phyloP scores from a whole-genome alignment of 2,113 vertebrate species.

The Canis aureus region DNA sequence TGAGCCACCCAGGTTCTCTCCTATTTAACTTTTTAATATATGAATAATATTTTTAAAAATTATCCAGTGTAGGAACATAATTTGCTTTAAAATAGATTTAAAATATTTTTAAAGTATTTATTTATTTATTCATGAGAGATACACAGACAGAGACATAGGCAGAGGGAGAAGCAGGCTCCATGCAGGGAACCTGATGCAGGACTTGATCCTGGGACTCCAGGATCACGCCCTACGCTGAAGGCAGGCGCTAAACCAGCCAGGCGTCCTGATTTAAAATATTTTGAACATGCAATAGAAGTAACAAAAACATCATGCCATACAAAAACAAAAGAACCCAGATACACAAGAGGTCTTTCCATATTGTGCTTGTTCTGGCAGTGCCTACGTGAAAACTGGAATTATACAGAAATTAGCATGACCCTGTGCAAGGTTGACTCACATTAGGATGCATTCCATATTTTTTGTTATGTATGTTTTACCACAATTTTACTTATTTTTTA shows the following conservation, averaged over 20 bases:
- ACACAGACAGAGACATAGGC: no score
- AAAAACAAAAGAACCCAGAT: background rate
- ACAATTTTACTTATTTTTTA: background rate
- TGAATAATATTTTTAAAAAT: background rate
- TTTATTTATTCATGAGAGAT: no score
- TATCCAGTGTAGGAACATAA: background rate
- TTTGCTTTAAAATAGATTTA: background rate
- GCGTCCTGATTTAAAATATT: background rate
- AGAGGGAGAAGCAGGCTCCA: no score
- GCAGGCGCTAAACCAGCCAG: no score
- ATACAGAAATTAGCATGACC: background rate
- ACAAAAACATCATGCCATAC: background rate
- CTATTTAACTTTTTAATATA: background rate
- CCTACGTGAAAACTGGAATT: background rate
- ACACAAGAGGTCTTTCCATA: background rate
- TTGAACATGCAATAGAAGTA: background rate
- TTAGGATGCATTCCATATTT: background rate
- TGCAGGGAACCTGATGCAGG: no score
- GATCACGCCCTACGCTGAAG: no score
- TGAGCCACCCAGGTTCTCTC: background rate
- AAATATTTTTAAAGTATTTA: background rate
- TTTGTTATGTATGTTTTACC: background rate
- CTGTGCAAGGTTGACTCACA: background rate
- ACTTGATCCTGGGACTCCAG: no score
- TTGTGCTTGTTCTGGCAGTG: background rate